phyloP scores from a whole-genome alignment of 2,888 invertebrate species.

The Ennomos fuscantarius region DNA sequence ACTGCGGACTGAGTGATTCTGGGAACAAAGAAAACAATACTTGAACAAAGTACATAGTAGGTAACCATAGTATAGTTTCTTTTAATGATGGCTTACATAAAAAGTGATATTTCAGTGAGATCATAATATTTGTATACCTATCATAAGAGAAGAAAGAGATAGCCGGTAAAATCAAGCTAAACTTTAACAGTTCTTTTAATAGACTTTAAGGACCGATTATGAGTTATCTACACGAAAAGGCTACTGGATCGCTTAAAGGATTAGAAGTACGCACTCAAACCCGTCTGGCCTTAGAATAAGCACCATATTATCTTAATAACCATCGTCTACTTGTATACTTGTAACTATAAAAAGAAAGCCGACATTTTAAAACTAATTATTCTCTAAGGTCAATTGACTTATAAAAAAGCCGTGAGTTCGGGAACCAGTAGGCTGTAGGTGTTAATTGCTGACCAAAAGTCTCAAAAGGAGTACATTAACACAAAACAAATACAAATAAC shows the following conservation, averaged over 20 bases:
- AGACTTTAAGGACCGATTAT: slow-evolving; percentile 60
- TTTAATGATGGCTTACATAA: too few species aligned
- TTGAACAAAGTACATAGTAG: too few species aligned
- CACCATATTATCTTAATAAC: slow-evolving; percentile 68
- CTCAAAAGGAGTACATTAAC: slow-evolving; percentile 81
- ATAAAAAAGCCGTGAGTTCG: slow-evolving; percentile 62
- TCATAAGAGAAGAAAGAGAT: too few species aligned
- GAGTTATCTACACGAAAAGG: slow-evolving; percentile 58
- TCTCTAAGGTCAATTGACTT: slow-evolving; percentile 64
- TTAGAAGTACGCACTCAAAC: slow-evolving; percentile 64
- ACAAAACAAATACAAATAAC: slow-evolving; percentile 83
- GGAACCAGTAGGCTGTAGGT: slow-evolving; percentile 73
- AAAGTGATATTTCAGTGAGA: too few species aligned
- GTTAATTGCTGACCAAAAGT: slow-evolving; percentile 73
- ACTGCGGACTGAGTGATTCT: slow-evolving; percentile 80
- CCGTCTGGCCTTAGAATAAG: slow-evolving; percentile 42
- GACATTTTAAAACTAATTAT: slow-evolving; percentile 49
- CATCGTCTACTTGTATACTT: slow-evolving; percentile 45
- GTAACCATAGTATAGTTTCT: too few species aligned
- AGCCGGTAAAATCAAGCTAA: not conserved
- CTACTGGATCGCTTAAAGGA: slow-evolving; percentile 65
- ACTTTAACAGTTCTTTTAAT: slow-evolving; percentile 32
- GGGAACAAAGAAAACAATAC: slow-evolving; percentile 54
- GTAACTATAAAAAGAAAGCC: slow-evolving; percentile 42
- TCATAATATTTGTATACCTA: too few species aligned